Conservation (phyloP, 1,140 invertebrate genomes). For the Mizuhopecten yessoensis region DNA sequence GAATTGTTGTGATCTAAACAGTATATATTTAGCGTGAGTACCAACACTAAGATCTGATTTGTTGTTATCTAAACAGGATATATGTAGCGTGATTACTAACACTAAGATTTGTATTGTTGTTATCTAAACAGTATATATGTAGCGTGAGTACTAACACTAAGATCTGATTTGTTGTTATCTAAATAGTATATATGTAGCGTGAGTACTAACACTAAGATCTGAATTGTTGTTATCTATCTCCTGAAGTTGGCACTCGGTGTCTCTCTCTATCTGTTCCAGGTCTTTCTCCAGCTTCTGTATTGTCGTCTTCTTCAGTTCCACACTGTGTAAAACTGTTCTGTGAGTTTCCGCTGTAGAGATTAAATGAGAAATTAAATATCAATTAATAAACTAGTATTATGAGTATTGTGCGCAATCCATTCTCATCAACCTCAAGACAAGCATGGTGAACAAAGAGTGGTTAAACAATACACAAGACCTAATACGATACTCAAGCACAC, state of each 20-base stretch:
- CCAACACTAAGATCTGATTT: constrained; percentile 87
- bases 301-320: constrained; percentile 89
- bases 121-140: constrained; percentile 86
- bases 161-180: constrained; percentile 91
- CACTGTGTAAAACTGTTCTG: constrained; percentile 89
- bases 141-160: constrained; percentile 81
- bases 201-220: constrained; percentile 85
- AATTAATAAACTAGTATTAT: no score
- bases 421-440: no score
- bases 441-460: no score
- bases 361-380: not conserved
- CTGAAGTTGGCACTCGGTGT: constrained; percentile 89
- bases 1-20: constrained; percentile 91
- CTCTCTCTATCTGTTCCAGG: constrained; percentile 87
- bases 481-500: no score
- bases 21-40: not conserved
- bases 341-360: constrained; percentile 85
- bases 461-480: no score
- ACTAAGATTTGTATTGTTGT: constrained; percentile 89
- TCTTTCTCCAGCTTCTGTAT: constrained; percentile 89
- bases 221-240: constrained; percentile 93
- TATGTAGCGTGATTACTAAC: constrained; percentile 59
- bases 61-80: constrained; percentile 88
- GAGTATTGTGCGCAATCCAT: no score
- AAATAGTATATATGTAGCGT: constrained; percentile 84